Conservation (phyloP, 1,140 invertebrate species). For the Manduca sexta region DNA sequence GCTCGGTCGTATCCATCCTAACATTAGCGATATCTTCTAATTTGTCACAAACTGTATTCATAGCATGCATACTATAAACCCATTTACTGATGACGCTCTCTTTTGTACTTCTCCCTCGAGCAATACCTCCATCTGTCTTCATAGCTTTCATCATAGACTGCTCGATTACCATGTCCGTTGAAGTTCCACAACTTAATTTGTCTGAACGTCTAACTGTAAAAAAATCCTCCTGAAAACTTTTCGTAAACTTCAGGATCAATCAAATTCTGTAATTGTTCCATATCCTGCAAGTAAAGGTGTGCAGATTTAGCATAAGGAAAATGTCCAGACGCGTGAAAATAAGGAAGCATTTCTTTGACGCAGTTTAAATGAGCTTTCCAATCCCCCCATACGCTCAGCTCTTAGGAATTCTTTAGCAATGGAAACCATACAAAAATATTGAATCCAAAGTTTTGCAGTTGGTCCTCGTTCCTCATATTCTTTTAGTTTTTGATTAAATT, state of each 20-base stretch:
- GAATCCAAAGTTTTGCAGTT: constrained; percentile 48
- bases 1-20: constrained; percentile 40
- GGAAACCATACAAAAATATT: constrained; percentile 49
- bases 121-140: constrained; percentile 52
- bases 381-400: constrained; percentile 51
- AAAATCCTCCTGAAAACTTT: constrained; percentile 44
- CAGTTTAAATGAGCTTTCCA: constrained; percentile 51
- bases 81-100: constrained; percentile 52
- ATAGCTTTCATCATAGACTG: constrained; percentile 57
- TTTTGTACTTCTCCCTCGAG: constrained; percentile 38
- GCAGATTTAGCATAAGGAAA: constrained; percentile 42
- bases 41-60: constrained; percentile 28
- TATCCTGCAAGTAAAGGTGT: constrained; percentile 55
- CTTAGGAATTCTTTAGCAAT: constrained; percentile 39
- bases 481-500: constrained; percentile 39
- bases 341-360: constrained; percentile 59
- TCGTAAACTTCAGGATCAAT: constrained; percentile 42
- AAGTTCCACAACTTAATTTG: constrained; percentile 58
- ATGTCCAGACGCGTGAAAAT: constrained; percentile 49
- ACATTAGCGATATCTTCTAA: constrained; percentile 45
- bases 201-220: constrained; percentile 54
- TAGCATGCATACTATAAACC: constrained; percentile 35
- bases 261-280: constrained; percentile 29
- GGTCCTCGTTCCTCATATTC: constrained; percentile 30
- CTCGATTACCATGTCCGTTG: constrained; percentile 50